These are phyloP conservation scores for Furcula furcula DNA, from an alignment of 2,888 invertebrate species.

Conservation along the genomic window DNA sequence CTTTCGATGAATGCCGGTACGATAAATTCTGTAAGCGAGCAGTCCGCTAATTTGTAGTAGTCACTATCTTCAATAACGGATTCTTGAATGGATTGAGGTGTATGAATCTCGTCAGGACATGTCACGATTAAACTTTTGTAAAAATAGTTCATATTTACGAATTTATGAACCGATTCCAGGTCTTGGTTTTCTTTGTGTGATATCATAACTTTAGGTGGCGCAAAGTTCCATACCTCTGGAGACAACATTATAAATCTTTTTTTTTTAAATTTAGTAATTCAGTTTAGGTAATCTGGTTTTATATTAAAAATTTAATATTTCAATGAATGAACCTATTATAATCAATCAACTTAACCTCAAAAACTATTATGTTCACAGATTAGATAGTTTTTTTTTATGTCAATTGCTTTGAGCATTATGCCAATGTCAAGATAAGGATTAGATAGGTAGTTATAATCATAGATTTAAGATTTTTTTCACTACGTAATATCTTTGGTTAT, in stretches of 20 bases:
- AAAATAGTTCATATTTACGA: slow-evolving; percentile 53
- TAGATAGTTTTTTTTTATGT: too few species aligned
- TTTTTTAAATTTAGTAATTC: too few species aligned
- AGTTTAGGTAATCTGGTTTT: too few species aligned
- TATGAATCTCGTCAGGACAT: slow-evolving; percentile 61
- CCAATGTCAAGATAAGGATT: too few species aligned
- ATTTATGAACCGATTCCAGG: slow-evolving; percentile 35
- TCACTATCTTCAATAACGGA: slow-evolving; percentile 54
- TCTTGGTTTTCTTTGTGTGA: slow-evolving; percentile 37
- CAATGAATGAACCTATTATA: too few species aligned
- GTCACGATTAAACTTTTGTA: slow-evolving; percentile 65
- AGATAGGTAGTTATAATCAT: too few species aligned
- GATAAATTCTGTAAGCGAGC: slow-evolving; percentile 53
- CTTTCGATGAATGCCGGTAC: slow-evolving; percentile 57
- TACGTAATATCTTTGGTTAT: too few species aligned
- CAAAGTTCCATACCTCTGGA: slow-evolving; percentile 65
- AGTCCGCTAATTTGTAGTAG: slow-evolving; percentile 55
- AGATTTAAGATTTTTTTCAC: too few species aligned
- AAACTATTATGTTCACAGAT: too few species aligned
- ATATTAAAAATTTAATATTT: too few species aligned
- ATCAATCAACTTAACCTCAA: too few species aligned
- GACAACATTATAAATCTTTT: slow-evolving; percentile 59
- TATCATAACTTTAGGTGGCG: slow-evolving; percentile 56
- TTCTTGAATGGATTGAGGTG: slow-evolving; percentile 50
- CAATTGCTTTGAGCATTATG: too few species aligned